These are phyloP conservation scores for Apodemia zela DNA, from an alignment of 2,888 invertebrate genomes.

Conservation along the genomic window DNA sequence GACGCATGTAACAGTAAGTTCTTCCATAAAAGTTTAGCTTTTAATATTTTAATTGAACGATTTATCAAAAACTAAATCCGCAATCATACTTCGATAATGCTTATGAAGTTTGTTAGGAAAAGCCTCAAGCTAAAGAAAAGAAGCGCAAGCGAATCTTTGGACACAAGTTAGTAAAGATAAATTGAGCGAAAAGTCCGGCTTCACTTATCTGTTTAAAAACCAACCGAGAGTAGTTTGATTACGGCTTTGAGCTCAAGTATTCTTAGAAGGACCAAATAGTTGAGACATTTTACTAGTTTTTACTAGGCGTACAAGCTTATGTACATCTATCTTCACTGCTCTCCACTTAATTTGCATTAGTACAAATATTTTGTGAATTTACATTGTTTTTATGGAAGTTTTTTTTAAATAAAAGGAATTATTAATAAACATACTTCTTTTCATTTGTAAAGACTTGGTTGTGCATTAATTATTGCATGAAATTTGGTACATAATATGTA, in stretches of 20 bases:
- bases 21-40: not conserved
- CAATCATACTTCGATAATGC: not conserved
- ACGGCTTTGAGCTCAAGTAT: conserved; percentile 19
- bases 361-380: too few species aligned
- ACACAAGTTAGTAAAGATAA: conserved; percentile 12
- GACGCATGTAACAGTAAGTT: not conserved
- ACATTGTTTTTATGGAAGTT: too few species aligned
- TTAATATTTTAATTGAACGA: not conserved
- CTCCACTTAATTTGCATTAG: too few species aligned
- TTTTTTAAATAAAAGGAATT: too few species aligned
- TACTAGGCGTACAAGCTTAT: not conserved
- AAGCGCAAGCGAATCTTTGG: conserved; percentile 6
- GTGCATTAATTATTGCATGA: too few species aligned
- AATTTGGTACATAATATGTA: too few species aligned
- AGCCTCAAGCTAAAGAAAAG: conserved; percentile 6
- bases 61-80: conserved; percentile 4
- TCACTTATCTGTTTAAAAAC: conserved; percentile 14
- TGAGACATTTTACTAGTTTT: not conserved
- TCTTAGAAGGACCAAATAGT: conserved; percentile 5
- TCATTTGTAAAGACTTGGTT: too few species aligned
- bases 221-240: conserved; percentile 21
- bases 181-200: conserved; percentile 17
- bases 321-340: not conserved
- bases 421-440: too few species aligned
- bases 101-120: conserved; percentile 4